phyloP scores from a whole-genome alignment of 2,888 invertebrate species.

The Tineola bisselliella region DNA sequence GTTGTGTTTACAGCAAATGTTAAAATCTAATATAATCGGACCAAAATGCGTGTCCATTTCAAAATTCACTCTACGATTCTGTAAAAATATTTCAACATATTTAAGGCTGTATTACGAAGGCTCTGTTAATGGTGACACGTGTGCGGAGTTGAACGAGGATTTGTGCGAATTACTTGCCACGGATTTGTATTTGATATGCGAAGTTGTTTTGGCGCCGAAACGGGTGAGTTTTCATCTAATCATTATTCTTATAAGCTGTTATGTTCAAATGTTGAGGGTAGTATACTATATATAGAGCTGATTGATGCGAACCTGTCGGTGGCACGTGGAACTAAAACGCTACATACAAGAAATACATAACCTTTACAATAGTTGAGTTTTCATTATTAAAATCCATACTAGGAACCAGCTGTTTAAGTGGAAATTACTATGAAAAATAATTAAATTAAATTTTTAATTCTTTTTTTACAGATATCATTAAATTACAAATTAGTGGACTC shows the following conservation, averaged over 20 bases:
- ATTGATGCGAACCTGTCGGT: too few relatives aligned
- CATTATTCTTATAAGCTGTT: too few relatives aligned
- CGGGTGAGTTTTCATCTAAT: too few relatives aligned
- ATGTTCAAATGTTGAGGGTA: too few relatives aligned
- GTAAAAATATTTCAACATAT: background rate
- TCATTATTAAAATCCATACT: too few relatives aligned
- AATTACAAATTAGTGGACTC: slow-evolving; percentile 53
- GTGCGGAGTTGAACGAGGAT: slow-evolving; percentile 22
- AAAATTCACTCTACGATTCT: slow-evolving; percentile 30
- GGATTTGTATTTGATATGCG: slow-evolving; percentile 45
- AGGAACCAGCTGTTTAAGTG: too few relatives aligned
- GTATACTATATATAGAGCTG: too few relatives aligned
- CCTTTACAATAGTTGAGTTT: too few relatives aligned
- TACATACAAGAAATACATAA: too few relatives aligned
- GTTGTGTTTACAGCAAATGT: slow-evolving; percentile 37
- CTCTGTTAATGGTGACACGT: background rate
- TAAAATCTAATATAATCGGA: slow-evolving; percentile 47
- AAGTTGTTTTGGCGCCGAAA: slow-evolving; percentile 51
- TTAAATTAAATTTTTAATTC: too few relatives aligned
- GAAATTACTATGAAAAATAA: background rate
- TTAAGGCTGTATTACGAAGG: background rate
- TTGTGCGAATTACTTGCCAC: slow-evolving; percentile 41
- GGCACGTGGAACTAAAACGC: too few relatives aligned
- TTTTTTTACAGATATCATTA: slow-evolving; percentile 41
- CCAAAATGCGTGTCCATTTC: slow-evolving; percentile 47